A percentile compares a stretch with the other conserved stretches of the same genome.
phyloP scores from a whole-genome alignment of 2,797 vertebrate genomes.

The Spheniscus humboldti region DNA sequence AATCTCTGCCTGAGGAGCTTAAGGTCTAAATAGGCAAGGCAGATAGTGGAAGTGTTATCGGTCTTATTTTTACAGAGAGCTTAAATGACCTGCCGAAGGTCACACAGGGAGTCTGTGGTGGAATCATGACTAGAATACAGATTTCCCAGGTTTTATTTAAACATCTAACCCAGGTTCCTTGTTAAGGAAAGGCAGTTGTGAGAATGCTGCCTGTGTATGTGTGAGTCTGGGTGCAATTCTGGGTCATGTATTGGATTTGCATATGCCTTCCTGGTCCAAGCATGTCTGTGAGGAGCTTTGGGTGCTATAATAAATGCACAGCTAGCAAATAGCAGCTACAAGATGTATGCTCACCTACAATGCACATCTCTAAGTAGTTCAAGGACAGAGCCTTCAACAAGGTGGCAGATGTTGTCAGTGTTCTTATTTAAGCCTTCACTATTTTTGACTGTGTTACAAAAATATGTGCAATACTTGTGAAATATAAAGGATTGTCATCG shows the following conservation, averaged over 20 bases:
- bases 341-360: neutral
- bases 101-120: neutral
- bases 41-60: conserved; percentile 32
- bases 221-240: neutral
- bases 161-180: neutral
- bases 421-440: neutral
- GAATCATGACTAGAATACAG: neutral
- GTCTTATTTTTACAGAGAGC: conserved; percentile 26
- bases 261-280: neutral
- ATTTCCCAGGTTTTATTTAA: neutral
- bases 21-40: conserved; percentile 13
- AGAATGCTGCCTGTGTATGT: neutral
- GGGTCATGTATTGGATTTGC: neutral
- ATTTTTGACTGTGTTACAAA: neutral
- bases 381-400: neutral
- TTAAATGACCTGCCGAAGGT: conserved; percentile 40
- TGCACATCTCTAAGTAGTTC: neutral
- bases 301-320: neutral
- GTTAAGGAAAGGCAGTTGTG: neutral
- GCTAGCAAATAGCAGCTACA: neutral
- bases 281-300: neutral
- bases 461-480: neutral
- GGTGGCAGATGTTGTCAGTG: neutral
- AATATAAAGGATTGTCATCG: fast-evolving
- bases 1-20: conserved; percentile 8